Evolutionary conservation across 2,888 invertebrate species (phyloP), one percentile per base, ranked within the genome.

Genomic region (Troilus luridus): DNA sequence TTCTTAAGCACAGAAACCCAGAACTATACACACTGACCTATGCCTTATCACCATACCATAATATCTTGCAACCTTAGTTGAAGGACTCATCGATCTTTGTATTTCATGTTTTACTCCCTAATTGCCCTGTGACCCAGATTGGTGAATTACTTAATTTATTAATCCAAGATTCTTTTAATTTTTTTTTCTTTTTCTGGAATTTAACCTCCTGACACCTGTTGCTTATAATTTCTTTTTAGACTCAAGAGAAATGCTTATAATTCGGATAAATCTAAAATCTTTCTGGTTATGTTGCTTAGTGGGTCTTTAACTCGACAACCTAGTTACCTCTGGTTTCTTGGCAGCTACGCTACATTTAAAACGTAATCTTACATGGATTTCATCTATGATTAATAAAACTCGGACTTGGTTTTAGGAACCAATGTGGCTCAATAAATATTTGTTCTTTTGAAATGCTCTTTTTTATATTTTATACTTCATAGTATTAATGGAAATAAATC

Each of bases 271-370:
- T 41, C 72, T 77, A 77, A 14, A 72, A 27, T 0, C 19, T 77
- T 77, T 41, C 17, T 41, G 27, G 72, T 17, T 17, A 77, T 17
- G 6, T 77, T 77, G 72, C 72, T 27, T 41, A 77, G 17, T 77
- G 41, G 72, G 72, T 77, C 72, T 77, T 77, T 77, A 77, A 27
- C 72, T 27, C 72, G 41, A 41, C 72, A 27, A 77, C 72, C 41
- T 77, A 77, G 41, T 77, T 77, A 77, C 12, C 0, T 77, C 41
- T 77, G 72, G 72, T 77, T 77, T 19, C 14, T 19, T 41, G 72
- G 27, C 72, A 77, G 41, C 17, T 17, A 27, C 17, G 72, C 41
- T 41, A 41, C 41, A 41, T 41, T 41, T 41, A 41, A 41, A 41
- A 41, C 41, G 41, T 41, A 41, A 41, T 41, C 41, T 41, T 41